Percentiles rank a stretch among this genome's conserved stretches.
phyloP scores from a whole-genome alignment of 2,113 vertebrate species.

The Chloebia gouldiae region DNA sequence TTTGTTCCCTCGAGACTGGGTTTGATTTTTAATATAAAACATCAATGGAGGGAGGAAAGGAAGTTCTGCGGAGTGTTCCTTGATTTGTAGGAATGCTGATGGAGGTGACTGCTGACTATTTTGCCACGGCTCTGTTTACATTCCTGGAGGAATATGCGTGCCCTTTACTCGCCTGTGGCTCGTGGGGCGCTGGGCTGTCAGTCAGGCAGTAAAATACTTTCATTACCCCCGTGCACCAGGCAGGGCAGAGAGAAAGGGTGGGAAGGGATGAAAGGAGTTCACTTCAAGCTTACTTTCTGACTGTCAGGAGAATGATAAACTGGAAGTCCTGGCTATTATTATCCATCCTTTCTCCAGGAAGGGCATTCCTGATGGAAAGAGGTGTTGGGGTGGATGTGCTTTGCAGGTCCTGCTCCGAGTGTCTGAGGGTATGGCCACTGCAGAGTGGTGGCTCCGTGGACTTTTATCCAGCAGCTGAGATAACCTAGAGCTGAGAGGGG shows the following conservation, averaged over 20 bases:
- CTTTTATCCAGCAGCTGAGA: not conserved
- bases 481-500: not conserved
- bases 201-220: slow-evolving; percentile 18
- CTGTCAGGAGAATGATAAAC: not conserved
- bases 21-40: not conserved
- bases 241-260: not conserved
- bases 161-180: not conserved
- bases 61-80: not conserved
- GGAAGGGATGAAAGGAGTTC: not conserved
- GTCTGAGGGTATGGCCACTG: not conserved
- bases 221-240: not conserved
- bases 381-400: not conserved
- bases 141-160: not conserved
- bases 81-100: not conserved
- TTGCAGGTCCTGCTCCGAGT: not conserved
- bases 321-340: not conserved
- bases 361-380: not conserved
- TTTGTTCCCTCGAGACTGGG: not conserved
- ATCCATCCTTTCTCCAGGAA: not conserved
- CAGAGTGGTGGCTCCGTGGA: not conserved
- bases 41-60: not conserved
- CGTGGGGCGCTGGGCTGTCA: not conserved
- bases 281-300: not conserved
- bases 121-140: slow-evolving; percentile 1
- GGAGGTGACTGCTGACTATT: not conserved